Percentiles rank a stretch among this genome's conserved stretches.
Conservation (phyloP, 1,140 invertebrate genomes). For the Scylla paramamosain region DNA sequence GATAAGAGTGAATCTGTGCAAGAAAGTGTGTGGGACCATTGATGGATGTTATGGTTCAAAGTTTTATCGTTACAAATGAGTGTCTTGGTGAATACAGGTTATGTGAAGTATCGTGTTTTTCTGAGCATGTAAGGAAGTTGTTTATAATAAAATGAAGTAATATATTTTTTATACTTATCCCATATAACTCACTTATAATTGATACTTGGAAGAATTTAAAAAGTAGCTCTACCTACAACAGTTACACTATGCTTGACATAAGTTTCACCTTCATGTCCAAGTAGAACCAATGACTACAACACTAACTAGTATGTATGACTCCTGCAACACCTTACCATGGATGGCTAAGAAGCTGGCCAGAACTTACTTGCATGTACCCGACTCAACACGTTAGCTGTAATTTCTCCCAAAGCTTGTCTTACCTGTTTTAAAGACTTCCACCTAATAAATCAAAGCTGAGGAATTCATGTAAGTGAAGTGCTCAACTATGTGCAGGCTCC, state of each 20-base stretch:
- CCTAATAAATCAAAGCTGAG: neutral
- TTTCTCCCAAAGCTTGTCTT: neutral
- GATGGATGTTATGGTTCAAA: constrained; percentile 12
- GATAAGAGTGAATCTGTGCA: neutral
- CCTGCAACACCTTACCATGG: neutral
- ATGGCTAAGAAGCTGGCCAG: neutral
- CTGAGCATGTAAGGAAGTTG: neutral
- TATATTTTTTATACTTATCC: neutral
- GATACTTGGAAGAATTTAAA: neutral
- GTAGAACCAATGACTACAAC: neutral
- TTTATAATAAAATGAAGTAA: neutral
- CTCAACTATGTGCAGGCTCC: no score
- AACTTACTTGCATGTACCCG: neutral
- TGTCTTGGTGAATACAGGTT: neutral
- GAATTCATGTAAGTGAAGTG: no score
- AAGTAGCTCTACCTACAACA: neutral
- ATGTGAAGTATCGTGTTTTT: neutral
- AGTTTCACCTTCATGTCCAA: no score
- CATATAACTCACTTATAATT: neutral
- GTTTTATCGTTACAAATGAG: neutral
- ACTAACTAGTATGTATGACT: neutral
- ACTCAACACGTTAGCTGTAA: neutral
- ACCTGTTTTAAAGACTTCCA: neutral
- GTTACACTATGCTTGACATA: neutral
- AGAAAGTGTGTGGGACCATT: neutral